These are phyloP conservation scores for Aulostomus chinensis DNA, from an alignment of 2,797 vertebrate species.

Conservation along the genomic window DNA sequence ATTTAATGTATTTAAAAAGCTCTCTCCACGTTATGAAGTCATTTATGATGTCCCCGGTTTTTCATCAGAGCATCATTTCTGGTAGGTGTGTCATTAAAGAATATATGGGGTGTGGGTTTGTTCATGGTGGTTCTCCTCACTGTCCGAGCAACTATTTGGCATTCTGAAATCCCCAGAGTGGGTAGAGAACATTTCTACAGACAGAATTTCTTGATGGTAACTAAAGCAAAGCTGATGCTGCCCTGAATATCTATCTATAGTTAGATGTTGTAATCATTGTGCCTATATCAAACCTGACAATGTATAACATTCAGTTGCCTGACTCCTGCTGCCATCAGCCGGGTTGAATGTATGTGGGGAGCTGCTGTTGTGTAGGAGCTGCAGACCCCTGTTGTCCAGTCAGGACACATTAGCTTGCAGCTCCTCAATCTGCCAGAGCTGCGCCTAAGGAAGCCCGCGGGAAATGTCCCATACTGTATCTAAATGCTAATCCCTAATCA, in stretches of 20 bases:
- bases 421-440: slow-evolving; percentile 18
- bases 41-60: no score
- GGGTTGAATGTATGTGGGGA: background rate
- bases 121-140: no score
- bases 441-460: slow-evolving; percentile 19
- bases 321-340: background rate
- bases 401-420: slow-evolving; percentile 29
- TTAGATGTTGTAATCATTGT: background rate
- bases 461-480: slow-evolving; percentile 40
- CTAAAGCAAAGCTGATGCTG: background rate
- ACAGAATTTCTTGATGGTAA: background rate
- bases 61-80: no score
- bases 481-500: slow-evolving; percentile 41
- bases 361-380: slow-evolving; percentile 10
- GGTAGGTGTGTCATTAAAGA: no score
- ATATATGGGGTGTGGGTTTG: no score
- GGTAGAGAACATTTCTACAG: no score
- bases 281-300: background rate
- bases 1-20: no score
- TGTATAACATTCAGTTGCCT: background rate
- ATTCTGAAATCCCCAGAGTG: no score
- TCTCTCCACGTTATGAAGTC: no score
- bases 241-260: background rate
- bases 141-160: no score
- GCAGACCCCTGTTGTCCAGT: slow-evolving; percentile 31